A percentile compares a stretch with the other conserved stretches of the same genome.
Evolutionary conservation across 2,113 vertebrate genomes (phyloP).

Genomic region (Nycticryphes semicollaris): DNA sequence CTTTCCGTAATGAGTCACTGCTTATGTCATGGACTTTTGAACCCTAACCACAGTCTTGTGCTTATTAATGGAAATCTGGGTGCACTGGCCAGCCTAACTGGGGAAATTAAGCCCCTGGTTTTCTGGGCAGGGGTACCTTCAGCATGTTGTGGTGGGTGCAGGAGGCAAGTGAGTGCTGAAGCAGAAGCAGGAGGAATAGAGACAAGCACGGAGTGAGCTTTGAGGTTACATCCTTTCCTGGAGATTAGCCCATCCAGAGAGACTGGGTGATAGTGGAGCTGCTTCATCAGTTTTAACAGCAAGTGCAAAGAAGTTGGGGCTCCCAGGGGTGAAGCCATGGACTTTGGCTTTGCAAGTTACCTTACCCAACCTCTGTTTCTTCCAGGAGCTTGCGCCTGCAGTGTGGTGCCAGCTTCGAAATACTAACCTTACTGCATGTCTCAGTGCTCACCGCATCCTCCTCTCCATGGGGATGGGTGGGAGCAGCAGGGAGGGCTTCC

Average conservation of each 20-base stretch:
- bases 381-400: background rate
- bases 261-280: background rate
- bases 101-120: background rate
- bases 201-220: background rate
- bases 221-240: rapidly evolving
- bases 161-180: background rate
- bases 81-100: background rate
- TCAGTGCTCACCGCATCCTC: background rate
- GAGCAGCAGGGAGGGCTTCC: background rate
- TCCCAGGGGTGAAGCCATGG: background rate
- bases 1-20: background rate
- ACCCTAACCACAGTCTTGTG: rapidly evolving
- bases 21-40: background rate
- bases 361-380: background rate
- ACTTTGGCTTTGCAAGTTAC: background rate
- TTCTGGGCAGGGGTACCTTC: background rate
- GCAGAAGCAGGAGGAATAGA: background rate
- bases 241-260: background rate
- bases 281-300: background rate
- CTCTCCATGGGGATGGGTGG: rapidly evolving
- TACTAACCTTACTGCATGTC: background rate
- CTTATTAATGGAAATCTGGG: background rate
- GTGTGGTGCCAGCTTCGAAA: rapidly evolving
- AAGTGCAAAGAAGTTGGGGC: background rate
- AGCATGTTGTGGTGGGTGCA: background rate